Evolutionary conservation across 2,888 invertebrate genomes (phyloP), one percentile per base, ranked within the genome.

Genomic region (Rhamnusium bicolor): DNA sequence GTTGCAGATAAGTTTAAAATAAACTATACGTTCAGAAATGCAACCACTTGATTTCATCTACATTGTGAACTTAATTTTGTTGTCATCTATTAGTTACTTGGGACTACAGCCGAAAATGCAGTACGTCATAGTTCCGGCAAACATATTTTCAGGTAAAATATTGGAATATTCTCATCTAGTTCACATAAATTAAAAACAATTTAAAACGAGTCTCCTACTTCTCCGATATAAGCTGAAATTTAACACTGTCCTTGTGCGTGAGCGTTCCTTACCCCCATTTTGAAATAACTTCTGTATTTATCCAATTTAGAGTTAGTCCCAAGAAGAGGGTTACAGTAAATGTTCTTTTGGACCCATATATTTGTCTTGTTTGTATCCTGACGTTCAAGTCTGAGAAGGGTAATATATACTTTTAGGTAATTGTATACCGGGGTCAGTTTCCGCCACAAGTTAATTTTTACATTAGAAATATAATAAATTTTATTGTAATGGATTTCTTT

Each of bases 301-400:
- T 53, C 29, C 53, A 32, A 18, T 19, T 53, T 53, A 65, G 65
- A 29, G 40, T 53, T 14, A 14, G 51, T 54, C 32, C 10, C 53
- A 19, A 32, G 53, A 53, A 32, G 53, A 53, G 65, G 65, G 53
- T 53, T 18, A 27, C 16, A 53, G 32, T 19, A 27, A 53, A 53
- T 32, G 53, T 53, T 65, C 51, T 53, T 16, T 27, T 53, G 29
- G 53, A 19, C 65, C 40, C 14, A 51, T 53, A 53, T 53, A 65
- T 65, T 53, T 65, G 47, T 32, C 65, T 51, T 65, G 65, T 65
- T 65, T 53, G 61, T 46, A n/a, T 61, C 61, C 21, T 40, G 46
- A 46, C 29, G 46, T 61, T 29, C 46, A 16, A 40, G 14, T 10
- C 46, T 46, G 46, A 46, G 14, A 21, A 21, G 61, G 46, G 51